Base-by-base conservation (phyloP, 1,140 invertebrate species). In the Brachystomella parvula region DNA sequence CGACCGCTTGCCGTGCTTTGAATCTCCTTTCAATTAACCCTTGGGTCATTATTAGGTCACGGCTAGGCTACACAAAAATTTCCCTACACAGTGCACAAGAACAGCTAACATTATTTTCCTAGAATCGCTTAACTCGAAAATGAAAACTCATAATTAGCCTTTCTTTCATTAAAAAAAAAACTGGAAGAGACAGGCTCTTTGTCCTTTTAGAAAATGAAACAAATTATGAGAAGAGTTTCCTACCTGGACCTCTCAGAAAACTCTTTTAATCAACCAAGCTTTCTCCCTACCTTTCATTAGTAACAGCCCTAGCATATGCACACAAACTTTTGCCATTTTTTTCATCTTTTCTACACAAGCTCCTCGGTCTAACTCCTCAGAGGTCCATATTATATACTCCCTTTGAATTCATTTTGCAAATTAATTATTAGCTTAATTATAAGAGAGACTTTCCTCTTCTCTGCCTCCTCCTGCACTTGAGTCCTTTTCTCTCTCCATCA, bases 1-100 rank as follows among this genome's bases (percentile, higher is more conserved):
- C 28, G 17, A 60, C 32, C 58, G 3, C 58, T 31, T 60, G 29
- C 3, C 9, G 58, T 60, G 58, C 12, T 15, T 29, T 17, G 29
- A 12, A 9, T 29, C 32, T 12, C 31, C 58, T 29, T 60, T 60
- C 58, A 60, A 39, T 60, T 60, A 60, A 60, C 58, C 58, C 58
- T 60, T 9, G 29, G 58, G 58, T 60, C 58, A 60, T 6, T 6
- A 3, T 9, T 21, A 30, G 58, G 58, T 60, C 58, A 33, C 9
- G 58, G 58, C 15, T 15, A 29, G 21, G 28, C 12, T 29, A 60
- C 6, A 6, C 35, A 39, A 39, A n/a, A n/a, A n/a, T n/a, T n/a
- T n/a, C n/a, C n/a, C 19, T 39, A 39, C 19, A 39, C 6, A 39
- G 35, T 39, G 6, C 6, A 39, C 35, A 19, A 19, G 19, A 39